Evolutionary conservation across 2,113 vertebrate genomes (phyloP).

Genomic region (Stegostoma tigrinum): DNA sequence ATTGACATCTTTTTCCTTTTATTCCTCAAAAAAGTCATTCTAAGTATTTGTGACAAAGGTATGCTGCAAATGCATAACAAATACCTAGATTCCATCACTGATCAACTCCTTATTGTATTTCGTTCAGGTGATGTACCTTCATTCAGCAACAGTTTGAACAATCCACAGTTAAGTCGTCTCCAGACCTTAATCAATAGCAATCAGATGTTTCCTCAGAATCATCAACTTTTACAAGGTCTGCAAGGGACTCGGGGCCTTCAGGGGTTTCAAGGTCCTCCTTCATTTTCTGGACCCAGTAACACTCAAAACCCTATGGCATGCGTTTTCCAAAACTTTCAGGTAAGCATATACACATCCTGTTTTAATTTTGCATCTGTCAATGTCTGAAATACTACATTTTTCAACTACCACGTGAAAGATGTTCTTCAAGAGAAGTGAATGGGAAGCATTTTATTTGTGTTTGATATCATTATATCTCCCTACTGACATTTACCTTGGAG

Average conservation of each 20-base stretch:
- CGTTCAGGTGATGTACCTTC: conserved; percentile 77
- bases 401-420: neutral
- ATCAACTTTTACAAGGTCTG: conserved; percentile 57
- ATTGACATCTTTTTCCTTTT: neutral
- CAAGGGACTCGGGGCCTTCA: conserved; percentile 76
- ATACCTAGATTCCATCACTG: neutral
- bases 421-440: neutral
- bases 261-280: conserved; percentile 72
- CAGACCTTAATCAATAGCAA: conserved; percentile 71
- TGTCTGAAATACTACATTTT: neutral
- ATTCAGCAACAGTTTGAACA: conserved; percentile 72
- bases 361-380: neutral
- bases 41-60: neutral
- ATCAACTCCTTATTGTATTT: conserved; percentile 30
- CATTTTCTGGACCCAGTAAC: conserved; percentile 65
- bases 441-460: neutral
- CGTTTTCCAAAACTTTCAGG: conserved; percentile 95
- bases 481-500: too few species aligned
- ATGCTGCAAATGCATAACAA: neutral
- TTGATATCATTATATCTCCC: too few species aligned
- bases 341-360: conserved; percentile 46
- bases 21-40: neutral
- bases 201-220: conserved; percentile 77
- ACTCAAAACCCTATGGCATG: conserved; percentile 78
- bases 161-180: conserved; percentile 69